Conservation (phyloP, 2,113 vertebrate genomes). For the Illadopsis cleaveri region DNA sequence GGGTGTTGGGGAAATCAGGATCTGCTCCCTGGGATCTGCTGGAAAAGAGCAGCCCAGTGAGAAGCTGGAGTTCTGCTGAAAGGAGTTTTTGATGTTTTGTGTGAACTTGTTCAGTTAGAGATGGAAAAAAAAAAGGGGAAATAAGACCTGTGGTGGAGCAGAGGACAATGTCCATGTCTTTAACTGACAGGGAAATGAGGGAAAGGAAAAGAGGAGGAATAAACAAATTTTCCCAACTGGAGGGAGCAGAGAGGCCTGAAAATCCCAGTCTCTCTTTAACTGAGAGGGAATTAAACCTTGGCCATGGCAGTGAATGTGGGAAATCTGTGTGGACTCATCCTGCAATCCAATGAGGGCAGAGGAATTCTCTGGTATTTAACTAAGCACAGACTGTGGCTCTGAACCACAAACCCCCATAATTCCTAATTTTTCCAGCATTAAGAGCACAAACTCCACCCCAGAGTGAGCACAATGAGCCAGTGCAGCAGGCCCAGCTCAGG, state of each 20-base stretch:
- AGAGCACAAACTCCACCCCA: neutral
- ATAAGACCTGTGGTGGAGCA: accelerated
- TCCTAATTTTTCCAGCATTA: neutral
- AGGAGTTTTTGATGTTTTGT: neutral
- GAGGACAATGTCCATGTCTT: accelerated
- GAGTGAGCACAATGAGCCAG: neutral
- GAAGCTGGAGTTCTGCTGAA: neutral
- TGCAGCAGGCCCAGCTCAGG: neutral
- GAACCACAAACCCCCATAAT: neutral
- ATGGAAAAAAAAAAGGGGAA: neutral
- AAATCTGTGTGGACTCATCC: neutral
- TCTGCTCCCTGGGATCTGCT: neutral
- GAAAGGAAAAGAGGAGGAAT: no score
- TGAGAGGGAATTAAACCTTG: neutral
- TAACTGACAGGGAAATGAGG: no score
- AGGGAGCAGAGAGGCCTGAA: no score
- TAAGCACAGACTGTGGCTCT: neutral
- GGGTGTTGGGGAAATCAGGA: neutral
- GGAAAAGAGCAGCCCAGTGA: neutral
- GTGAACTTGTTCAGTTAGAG: neutral
- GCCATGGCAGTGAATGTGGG: neutral
- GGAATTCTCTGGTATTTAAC: neutral
- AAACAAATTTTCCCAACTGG: no score
- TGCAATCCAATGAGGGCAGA: neutral
- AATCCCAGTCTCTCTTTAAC: no score